Evolutionary conservation across 2,797 vertebrate genomes (phyloP).

Genomic region (Eurystomus glaucurus): DNA sequence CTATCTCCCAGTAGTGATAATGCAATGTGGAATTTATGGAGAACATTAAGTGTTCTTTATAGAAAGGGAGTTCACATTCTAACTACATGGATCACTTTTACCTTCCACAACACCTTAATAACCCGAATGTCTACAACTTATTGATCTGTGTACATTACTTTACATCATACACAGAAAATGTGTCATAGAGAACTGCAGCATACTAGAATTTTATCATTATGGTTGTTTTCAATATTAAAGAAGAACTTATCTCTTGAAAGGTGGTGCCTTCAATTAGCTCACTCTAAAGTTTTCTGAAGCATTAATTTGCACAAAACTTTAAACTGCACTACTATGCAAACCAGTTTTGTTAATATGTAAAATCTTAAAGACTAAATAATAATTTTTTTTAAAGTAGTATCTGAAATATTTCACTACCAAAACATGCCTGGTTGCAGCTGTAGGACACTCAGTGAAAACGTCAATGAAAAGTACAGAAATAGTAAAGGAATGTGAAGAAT

Average conservation of each 20-base stretch:
- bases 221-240: background rate
- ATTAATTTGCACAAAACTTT: background rate
- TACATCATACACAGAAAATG: background rate
- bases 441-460: background rate
- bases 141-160: background rate
- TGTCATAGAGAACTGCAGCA: background rate
- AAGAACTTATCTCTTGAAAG: background rate
- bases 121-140: background rate
- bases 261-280: background rate
- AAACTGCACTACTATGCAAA: background rate
- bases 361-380: background rate
- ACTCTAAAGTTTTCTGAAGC: background rate
- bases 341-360: background rate
- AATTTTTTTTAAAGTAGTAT: background rate
- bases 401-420: background rate
- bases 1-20: background rate
- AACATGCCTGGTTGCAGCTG: background rate
- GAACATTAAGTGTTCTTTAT: background rate
- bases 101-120: background rate
- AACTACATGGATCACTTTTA: background rate
- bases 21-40: accelerated
- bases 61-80: background rate
- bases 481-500: background rate
- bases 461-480: background rate
- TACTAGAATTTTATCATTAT: background rate